Conservation (phyloP, 2,113 vertebrate genomes). For the Amia ocellicauda region DNA sequence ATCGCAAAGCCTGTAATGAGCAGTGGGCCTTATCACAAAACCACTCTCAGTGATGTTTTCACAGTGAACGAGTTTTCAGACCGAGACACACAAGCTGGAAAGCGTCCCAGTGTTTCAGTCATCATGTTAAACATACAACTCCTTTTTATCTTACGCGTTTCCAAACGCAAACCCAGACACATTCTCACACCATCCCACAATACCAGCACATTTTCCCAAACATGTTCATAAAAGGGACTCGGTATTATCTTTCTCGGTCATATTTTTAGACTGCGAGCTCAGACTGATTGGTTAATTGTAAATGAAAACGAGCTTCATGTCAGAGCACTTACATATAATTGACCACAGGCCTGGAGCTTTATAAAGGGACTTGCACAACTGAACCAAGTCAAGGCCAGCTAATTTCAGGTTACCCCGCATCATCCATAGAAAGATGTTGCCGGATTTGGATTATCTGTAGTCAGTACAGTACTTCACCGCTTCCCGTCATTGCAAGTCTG, state of each 20-base stretch:
- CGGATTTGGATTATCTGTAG: conserved; percentile 70
- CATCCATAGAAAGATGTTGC: conserved; percentile 61
- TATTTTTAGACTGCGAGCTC: no score
- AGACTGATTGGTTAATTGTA: conserved; percentile 62
- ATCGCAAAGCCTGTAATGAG: no score
- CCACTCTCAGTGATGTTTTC: conserved; percentile 38
- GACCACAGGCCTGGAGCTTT: conserved; percentile 47
- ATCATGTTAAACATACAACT: conserved; percentile 33
- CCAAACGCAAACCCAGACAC: conserved; percentile 29
- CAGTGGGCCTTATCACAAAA: no score
- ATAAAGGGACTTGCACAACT: conserved; percentile 52
- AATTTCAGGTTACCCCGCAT: conserved; percentile 63
- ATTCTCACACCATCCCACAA: conserved; percentile 39
- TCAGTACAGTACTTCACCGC: conserved; percentile 64
- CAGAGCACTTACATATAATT: conserved; percentile 27
- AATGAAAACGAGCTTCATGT: conserved; percentile 50
- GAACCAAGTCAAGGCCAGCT: conserved; percentile 60
- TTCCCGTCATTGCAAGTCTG: conserved; percentile 67
- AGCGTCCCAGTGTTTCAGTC: no score
- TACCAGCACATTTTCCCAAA: conserved; percentile 1
- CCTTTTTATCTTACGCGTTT: conserved; percentile 31
- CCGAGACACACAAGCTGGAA: background rate
- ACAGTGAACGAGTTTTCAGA: conserved; percentile 21
- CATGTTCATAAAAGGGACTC: no score
- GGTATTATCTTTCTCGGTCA: no score